A percentile compares a stretch with the other conserved stretches of the same genome.
These are phyloP conservation scores for Clarias gariepinus DNA, from an alignment of 2,113 vertebrate genomes.

Conservation along the genomic window DNA sequence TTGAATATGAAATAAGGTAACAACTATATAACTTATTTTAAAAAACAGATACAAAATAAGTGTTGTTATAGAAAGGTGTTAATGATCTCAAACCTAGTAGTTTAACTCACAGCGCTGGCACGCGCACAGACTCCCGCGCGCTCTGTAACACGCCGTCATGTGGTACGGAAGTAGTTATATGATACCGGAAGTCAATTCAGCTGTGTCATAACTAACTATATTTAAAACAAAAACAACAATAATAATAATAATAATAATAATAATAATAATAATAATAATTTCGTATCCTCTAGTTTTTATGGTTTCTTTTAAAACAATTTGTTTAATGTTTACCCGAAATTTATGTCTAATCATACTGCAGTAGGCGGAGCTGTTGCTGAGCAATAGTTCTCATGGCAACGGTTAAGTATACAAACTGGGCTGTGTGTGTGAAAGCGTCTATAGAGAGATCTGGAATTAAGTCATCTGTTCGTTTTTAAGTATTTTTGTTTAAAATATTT, in stretches of 20 bases:
- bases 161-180: conserved; percentile 5
- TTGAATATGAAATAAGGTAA: no score
- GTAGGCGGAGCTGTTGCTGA: conserved; percentile 54
- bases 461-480: background rate
- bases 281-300: background rate
- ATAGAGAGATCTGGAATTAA: background rate
- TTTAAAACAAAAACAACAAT: background rate
- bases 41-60: no score
- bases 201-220: no score
- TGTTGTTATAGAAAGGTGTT: no score
- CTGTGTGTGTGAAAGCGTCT: background rate
- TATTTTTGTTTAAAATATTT: background rate
- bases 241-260: background rate
- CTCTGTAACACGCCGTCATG: background rate
- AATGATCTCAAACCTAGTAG: background rate
- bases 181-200: background rate
- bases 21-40: background rate
- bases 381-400: conserved; percentile 57
- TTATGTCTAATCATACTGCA: background rate
- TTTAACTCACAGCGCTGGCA: background rate
- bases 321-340: background rate
- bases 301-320: background rate
- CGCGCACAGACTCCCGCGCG: background rate
- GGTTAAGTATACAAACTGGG: background rate
- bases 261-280: background rate